These are phyloP conservation scores for Radopholus similis DNA, from an alignment of 1,140 invertebrate species.

Conservation along the genomic window DNA sequence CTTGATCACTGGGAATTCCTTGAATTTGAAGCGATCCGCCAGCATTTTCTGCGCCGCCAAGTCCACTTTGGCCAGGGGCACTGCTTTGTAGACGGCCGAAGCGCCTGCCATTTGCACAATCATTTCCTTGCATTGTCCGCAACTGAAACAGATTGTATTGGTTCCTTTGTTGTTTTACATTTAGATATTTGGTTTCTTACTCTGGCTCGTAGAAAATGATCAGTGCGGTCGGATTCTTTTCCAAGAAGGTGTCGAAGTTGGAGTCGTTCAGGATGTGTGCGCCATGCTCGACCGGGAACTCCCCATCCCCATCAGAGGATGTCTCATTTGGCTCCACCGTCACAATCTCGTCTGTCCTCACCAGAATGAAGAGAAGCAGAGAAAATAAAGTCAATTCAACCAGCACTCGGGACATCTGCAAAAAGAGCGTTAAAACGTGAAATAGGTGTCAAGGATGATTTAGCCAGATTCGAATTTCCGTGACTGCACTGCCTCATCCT, in stretches of 20 bases:
- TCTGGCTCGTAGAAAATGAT: slow-evolving; percentile 53
- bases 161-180: not conserved
- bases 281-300: slow-evolving; percentile 36
- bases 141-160: slow-evolving; percentile 41
- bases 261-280: slow-evolving; percentile 36
- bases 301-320: not conserved
- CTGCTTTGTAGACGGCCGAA: slow-evolving; percentile 70
- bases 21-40: slow-evolving; percentile 51
- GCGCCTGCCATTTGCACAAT: slow-evolving; percentile 89
- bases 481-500: too few species aligned
- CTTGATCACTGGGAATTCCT: slow-evolving; percentile 60
- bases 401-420: too few species aligned
- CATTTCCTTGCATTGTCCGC: slow-evolving; percentile 64
- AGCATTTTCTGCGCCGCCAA: slow-evolving; percentile 55
- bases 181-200: slow-evolving; percentile 25
- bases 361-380: not conserved
- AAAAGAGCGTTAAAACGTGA: too few species aligned
- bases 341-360: not conserved
- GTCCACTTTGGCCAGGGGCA: slow-evolving; percentile 70
- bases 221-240: slow-evolving; percentile 36
- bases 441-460: too few species aligned
- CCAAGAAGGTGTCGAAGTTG: slow-evolving; percentile 45
- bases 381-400: not conserved
- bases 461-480: too few species aligned
- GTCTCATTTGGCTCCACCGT: slow-evolving; percentile 1